A percentile compares a stretch with the other conserved stretches of the same genome.
These are phyloP conservation scores for Apostichopus californicus DNA, from an alignment of 35 echinoderm and acorn worm species.

Conservation along the genomic window DNA sequence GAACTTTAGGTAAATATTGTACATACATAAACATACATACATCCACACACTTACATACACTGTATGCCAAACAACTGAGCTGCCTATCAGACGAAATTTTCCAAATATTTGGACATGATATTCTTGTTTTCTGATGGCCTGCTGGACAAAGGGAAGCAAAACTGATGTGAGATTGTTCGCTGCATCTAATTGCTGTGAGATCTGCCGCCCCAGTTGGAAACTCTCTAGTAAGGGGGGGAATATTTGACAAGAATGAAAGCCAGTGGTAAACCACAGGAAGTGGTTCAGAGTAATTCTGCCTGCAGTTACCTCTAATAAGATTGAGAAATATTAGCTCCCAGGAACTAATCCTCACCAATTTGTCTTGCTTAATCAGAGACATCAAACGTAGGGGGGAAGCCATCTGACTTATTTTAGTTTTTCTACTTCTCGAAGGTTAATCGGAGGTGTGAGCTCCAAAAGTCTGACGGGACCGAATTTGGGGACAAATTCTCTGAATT, in stretches of 20 bases:
- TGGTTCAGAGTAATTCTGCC: constrained; percentile 40
- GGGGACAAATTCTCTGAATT: too few species aligned
- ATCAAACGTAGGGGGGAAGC: not conserved
- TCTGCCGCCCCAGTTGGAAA: constrained; percentile 24
- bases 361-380: constrained; percentile 40
- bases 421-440: not conserved
- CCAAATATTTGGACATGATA: not conserved
- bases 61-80: too few species aligned
- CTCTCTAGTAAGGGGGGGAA: not conserved
- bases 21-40: too few species aligned
- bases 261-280: constrained; percentile 47
- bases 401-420: not conserved
- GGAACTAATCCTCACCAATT: constrained; percentile 43
- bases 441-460: not conserved
- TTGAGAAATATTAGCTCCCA: constrained; percentile 32
- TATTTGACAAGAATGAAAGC: not conserved
- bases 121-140: not conserved
- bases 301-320: constrained; percentile 21
- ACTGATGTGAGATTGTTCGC: not conserved
- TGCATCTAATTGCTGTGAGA: not conserved
- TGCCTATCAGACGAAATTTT: not conserved
- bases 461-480: too few species aligned
- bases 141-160: not conserved
- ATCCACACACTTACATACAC: too few species aligned
- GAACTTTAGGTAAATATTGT: too few species aligned